These are phyloP conservation scores for Alosa sapidissima DNA, from an alignment of 2,797 vertebrate genomes.

Conservation along the genomic window DNA sequence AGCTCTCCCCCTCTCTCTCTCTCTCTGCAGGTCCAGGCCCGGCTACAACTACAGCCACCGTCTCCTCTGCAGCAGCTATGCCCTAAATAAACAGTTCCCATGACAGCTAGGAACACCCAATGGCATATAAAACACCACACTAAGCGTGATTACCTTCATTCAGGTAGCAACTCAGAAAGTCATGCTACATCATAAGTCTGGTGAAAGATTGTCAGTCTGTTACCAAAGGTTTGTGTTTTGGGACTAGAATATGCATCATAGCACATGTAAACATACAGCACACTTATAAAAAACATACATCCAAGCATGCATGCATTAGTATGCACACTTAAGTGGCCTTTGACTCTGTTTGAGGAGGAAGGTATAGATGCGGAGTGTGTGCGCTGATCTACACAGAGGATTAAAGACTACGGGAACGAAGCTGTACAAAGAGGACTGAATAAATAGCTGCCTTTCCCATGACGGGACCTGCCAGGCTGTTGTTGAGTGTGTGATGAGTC, in stretches of 20 bases:
- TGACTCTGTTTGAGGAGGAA: not conserved
- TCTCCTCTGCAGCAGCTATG: not conserved
- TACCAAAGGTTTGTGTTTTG: too few relatives aligned
- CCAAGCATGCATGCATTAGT: not conserved
- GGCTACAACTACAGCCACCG: too few relatives aligned
- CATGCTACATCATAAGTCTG: not conserved
- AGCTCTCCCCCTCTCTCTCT: not conserved
- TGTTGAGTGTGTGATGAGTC: slow-evolving; percentile 70
- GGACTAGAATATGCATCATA: not conserved
- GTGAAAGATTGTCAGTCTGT: not conserved
- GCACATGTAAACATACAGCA: not conserved
- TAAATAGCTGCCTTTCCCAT: slow-evolving; percentile 73
- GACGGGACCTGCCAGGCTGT: slow-evolving; percentile 65
- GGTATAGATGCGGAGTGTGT: slow-evolving; percentile 49
- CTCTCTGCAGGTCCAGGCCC: not conserved
- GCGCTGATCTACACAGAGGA: slow-evolving; percentile 35
- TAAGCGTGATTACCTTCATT: too few relatives aligned
- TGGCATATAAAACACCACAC: too few relatives aligned
- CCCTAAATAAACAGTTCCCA: not conserved
- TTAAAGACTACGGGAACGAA: slow-evolving; percentile 67
- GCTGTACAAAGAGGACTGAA: slow-evolving; percentile 69
- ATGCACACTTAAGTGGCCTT: not conserved
- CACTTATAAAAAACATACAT: not conserved
- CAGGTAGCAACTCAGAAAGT: not conserved
- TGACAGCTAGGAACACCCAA: too few relatives aligned